phyloP scores from a whole-genome alignment of 2,113 vertebrate genomes.

The Anarrhichthys ocellatus region DNA sequence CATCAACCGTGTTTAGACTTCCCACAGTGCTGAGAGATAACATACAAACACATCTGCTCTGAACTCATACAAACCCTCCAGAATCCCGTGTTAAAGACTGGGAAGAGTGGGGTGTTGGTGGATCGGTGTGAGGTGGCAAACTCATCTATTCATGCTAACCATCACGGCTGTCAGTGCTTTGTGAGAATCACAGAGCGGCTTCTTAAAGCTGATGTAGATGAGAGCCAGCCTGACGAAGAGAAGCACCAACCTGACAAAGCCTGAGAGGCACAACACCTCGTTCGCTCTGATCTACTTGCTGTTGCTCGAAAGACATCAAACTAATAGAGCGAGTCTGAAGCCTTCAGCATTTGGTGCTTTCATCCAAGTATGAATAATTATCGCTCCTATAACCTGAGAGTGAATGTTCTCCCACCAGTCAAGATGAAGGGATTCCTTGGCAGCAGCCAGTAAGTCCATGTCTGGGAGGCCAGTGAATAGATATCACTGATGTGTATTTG shows the following conservation, averaged over 20 bases:
- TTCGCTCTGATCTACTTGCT: slow-evolving; percentile 8
- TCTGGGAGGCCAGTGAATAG: slow-evolving; percentile 7
- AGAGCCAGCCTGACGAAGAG: slow-evolving; percentile 6
- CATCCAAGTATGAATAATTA: slow-evolving; percentile 7
- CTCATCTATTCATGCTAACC: slow-evolving; percentile 14
- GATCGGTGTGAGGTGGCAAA: slow-evolving; percentile 1
- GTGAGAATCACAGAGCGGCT: slow-evolving; percentile 19
- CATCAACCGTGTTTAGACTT: background rate
- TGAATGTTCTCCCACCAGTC: slow-evolving; percentile 14
- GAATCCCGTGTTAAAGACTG: background rate
- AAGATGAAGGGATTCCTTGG: slow-evolving; percentile 27
- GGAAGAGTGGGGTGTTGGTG: background rate
- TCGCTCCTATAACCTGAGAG: background rate
- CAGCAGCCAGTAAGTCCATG: slow-evolving; percentile 39
- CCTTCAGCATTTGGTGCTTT: slow-evolving; percentile 4
- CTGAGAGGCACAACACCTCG: background rate
- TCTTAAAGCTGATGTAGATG: slow-evolving; percentile 13
- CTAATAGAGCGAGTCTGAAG: slow-evolving; percentile 31
- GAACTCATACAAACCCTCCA: background rate
- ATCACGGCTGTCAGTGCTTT: slow-evolving; percentile 7
- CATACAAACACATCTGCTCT: background rate
- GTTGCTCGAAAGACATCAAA: slow-evolving; percentile 23
- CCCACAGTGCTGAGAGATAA: background rate
- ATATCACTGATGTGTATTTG: slow-evolving; percentile 33
- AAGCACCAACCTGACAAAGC: slow-evolving; percentile 11